phyloP scores from a whole-genome alignment of 1,140 invertebrate species.

The Leucophenga varia region DNA sequence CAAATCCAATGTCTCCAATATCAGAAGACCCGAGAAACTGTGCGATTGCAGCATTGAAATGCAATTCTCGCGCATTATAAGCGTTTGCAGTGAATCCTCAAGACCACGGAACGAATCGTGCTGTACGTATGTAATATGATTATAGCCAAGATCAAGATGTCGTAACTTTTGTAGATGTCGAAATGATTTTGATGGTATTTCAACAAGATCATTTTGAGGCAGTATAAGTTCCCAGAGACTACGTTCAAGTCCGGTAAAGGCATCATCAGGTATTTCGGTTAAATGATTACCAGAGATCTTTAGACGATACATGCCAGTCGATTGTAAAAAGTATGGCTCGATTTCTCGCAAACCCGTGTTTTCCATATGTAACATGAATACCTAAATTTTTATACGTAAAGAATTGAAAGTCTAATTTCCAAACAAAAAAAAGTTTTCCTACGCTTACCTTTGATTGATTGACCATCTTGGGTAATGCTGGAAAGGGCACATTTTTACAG shows the following conservation, averaged over 20 bases:
- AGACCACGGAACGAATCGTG: conserved; percentile 77
- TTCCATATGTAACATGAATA: conserved; percentile 76
- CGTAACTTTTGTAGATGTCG: conserved; percentile 78
- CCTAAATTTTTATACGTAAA: conserved; percentile 47
- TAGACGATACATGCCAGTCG: conserved; percentile 79
- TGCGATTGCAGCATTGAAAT: conserved; percentile 71
- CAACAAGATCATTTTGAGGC: conserved; percentile 71
- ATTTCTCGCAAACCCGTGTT: conserved; percentile 74
- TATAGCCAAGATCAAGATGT: conserved; percentile 68
- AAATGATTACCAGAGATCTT: conserved; percentile 81
- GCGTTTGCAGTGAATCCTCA: conserved; percentile 70
- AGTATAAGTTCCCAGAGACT: conserved; percentile 84
- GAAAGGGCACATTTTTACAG: conserved; percentile 74
- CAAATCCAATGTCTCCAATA: conserved; percentile 74
- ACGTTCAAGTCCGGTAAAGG: conserved; percentile 80
- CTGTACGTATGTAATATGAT: conserved; percentile 74
- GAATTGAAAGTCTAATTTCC: not conserved
- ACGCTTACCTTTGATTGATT: conserved; percentile 70
- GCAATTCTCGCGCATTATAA: conserved; percentile 76
- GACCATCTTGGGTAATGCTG: conserved; percentile 70
- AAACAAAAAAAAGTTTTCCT: not conserved
- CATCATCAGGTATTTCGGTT: conserved; percentile 76
- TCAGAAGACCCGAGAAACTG: conserved; percentile 70
- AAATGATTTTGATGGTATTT: conserved; percentile 76
- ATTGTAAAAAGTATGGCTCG: conserved; percentile 76